Conservation (phyloP, 2,888 invertebrate species). For the Luperina nickerlii region DNA sequence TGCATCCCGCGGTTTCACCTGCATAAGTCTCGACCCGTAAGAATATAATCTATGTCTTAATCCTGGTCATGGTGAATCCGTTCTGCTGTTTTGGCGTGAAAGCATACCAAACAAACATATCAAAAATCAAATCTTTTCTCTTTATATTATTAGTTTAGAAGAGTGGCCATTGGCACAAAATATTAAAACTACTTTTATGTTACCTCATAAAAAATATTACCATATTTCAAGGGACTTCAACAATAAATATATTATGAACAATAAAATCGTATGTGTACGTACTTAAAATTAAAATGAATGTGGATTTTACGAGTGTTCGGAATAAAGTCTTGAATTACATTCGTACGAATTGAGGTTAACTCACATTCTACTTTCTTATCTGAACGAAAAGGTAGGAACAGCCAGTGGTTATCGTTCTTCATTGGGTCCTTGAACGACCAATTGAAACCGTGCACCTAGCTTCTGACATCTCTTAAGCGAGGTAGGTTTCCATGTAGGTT, state of each 20-base stretch:
- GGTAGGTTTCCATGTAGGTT: not conserved
- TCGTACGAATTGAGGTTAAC: conserved; percentile 16
- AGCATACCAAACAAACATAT: too few species aligned
- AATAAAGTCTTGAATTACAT: conserved; percentile 26
- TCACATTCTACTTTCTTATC: not conserved
- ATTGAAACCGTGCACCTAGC: not conserved
- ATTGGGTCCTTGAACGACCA: not conserved
- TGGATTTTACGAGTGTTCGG: conserved; percentile 29
- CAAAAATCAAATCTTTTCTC: too few species aligned
- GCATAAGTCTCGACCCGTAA: too few species aligned
- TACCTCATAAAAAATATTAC: conserved; percentile 35
- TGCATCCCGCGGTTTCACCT: too few species aligned
- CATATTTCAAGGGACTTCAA: conserved; percentile 11
- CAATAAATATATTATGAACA: conserved; percentile 55
- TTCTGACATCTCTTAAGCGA: not conserved
- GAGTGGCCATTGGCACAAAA: not conserved
- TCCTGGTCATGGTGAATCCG: too few species aligned
- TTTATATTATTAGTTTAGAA: not conserved
- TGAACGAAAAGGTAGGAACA: not conserved
- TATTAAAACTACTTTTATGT: conserved; percentile 34
- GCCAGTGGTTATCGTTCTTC: not conserved
- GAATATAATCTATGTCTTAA: too few species aligned
- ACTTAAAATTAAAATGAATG: conserved; percentile 51
- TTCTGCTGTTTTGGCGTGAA: too few species aligned
- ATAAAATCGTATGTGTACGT: conserved; percentile 40